These are phyloP conservation scores for Atractosteus spatula DNA, from an alignment of 2,113 vertebrate genomes.

Conservation along the genomic window DNA sequence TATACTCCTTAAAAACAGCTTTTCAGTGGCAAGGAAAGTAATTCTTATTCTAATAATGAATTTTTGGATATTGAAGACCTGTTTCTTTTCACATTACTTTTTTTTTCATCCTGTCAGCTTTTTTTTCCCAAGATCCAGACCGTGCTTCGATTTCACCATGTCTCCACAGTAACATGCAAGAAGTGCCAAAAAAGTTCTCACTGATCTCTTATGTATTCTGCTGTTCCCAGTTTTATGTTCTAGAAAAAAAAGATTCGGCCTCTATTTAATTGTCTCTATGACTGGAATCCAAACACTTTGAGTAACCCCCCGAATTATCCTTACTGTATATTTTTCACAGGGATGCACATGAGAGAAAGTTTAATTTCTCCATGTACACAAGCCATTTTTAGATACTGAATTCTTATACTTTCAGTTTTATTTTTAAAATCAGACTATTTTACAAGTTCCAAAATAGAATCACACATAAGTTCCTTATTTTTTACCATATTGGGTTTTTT, in stretches of 20 bases:
- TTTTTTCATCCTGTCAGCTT: slow-evolving; percentile 41
- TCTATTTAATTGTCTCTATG: neutral
- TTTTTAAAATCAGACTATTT: no score
- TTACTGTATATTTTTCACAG: neutral
- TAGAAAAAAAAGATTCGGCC: neutral
- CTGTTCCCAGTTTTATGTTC: neutral
- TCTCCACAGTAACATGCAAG: slow-evolving; percentile 30
- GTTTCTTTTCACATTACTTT: neutral
- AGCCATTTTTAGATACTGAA: no score
- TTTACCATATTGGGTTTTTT: no score
- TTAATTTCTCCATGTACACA: no score
- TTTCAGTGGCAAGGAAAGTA: neutral
- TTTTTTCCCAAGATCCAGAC: slow-evolving; percentile 45
- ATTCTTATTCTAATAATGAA: no score
- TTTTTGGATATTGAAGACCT: neutral
- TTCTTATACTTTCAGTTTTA: no score
- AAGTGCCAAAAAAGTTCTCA: slow-evolving; percentile 19
- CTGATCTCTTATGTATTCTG: neutral
- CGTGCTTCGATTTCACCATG: slow-evolving; percentile 55
- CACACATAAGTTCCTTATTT: no score
- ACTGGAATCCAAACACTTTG: slow-evolving; percentile 10
- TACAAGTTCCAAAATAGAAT: no score
- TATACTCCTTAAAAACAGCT: neutral
- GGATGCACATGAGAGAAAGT: no score
- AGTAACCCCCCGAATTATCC: slow-evolving; percentile 4